phyloP scores from a whole-genome alignment of 2,113 vertebrate species.

The Nothocercus julius region DNA sequence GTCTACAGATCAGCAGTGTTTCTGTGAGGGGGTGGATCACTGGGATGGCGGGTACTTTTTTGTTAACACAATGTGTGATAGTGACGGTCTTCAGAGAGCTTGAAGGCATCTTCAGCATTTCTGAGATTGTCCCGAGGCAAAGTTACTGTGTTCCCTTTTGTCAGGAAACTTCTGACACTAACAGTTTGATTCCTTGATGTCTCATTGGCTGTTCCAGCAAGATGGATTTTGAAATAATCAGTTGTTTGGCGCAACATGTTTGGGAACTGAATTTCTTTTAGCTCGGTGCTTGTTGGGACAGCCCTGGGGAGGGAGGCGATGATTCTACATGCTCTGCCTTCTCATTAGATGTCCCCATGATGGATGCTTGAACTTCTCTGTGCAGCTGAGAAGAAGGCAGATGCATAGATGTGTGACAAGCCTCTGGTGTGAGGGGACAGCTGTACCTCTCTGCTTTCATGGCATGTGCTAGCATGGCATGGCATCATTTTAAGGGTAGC shows the following conservation, averaged over 20 bases:
- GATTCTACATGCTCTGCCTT: neutral
- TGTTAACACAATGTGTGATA: neutral
- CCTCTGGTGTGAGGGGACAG: neutral
- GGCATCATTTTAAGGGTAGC: neutral
- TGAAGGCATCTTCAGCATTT: neutral
- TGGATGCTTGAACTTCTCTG: neutral
- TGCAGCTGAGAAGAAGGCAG: neutral
- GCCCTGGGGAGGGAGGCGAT: neutral
- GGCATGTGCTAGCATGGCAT: neutral
- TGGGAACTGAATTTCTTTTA: neutral
- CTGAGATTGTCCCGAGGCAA: neutral
- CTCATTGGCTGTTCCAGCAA: neutral
- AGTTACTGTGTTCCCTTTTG: neutral
- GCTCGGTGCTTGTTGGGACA: neutral
- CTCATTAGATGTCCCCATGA: neutral
- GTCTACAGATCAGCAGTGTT: neutral
- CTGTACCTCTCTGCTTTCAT: neutral
- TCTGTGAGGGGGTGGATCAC: constrained; percentile 23
- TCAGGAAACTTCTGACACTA: neutral
- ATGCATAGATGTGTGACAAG: accelerated
- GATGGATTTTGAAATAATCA: neutral
- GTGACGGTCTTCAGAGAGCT: neutral
- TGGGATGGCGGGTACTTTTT: constrained; percentile 20
- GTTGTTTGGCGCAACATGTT: accelerated
- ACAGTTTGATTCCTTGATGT: neutral